Percentiles rank a stretch among this genome's conserved stretches.
Conservation (phyloP, 2,113 vertebrate species). For the Colistium nudipinnis region DNA sequence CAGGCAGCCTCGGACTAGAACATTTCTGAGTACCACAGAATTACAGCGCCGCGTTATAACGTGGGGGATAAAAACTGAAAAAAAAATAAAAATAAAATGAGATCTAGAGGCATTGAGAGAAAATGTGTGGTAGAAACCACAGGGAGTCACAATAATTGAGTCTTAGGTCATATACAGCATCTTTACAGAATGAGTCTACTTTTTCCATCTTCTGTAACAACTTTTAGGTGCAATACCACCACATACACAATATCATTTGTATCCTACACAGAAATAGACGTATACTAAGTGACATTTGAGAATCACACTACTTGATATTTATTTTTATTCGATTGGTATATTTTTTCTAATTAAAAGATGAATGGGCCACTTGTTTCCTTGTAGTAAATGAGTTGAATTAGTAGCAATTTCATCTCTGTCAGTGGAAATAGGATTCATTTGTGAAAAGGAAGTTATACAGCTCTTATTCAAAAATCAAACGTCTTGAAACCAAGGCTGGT, state of each 20-base stretch:
- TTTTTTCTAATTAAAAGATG: background rate
- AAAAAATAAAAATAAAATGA: background rate
- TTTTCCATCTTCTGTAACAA: too few species aligned
- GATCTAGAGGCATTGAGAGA: background rate
- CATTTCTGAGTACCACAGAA: slow-evolving; percentile 11
- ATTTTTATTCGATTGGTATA: background rate
- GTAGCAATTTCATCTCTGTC: too few species aligned
- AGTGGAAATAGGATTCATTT: background rate
- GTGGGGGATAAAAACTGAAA: background rate
- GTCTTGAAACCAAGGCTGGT: too few species aligned
- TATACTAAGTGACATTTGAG: background rate
- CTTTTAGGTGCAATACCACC: too few species aligned
- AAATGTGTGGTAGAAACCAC: slow-evolving; percentile 16
- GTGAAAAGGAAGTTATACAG: background rate
- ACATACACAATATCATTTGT: too few species aligned
- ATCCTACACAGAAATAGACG: slow-evolving; percentile 9
- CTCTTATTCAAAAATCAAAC: background rate
- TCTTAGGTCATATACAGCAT: slow-evolving; percentile 1
- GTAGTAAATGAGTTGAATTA: too few species aligned
- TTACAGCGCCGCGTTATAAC: slow-evolving; percentile 21
- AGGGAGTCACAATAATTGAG: slow-evolving; percentile 28
- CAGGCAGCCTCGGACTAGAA: too few species aligned
- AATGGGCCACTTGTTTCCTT: background rate
- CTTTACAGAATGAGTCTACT: background rate
- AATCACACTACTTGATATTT: background rate